These are phyloP conservation scores for Butorides virescens DNA, from an alignment of 2,113 vertebrate species.

Conservation along the genomic window DNA sequence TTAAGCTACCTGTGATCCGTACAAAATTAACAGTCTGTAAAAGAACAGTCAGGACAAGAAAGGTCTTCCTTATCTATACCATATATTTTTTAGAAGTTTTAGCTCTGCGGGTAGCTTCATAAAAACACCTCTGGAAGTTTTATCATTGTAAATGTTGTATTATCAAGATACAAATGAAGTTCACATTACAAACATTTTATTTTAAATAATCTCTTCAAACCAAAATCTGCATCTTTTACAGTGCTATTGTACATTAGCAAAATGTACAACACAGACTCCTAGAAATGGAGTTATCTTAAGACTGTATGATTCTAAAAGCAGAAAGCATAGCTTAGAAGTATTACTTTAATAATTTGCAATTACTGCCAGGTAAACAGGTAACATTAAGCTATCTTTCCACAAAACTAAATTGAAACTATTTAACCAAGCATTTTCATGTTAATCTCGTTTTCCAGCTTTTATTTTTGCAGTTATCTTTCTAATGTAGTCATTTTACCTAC, in stretches of 20 bases:
- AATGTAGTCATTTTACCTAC: not conserved
- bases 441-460: not conserved
- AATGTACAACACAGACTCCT: not conserved
- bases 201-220: not conserved
- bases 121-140: not conserved
- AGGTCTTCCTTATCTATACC: not conserved
- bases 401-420: not conserved
- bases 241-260: not conserved
- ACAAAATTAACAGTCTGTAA: not conserved
- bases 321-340: not conserved
- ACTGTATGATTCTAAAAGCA: not conserved
- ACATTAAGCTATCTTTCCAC: not conserved
- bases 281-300: not conserved
- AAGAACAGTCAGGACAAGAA: not conserved
- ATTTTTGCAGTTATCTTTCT: not conserved
- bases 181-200: not conserved
- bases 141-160: not conserved
- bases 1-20: not conserved
- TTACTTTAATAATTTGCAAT: not conserved
- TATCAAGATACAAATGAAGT: not conserved
- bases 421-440: not conserved
- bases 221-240: not conserved
- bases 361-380: not conserved
- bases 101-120: not conserved
- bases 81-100: not conserved